Base-by-base conservation (phyloP, 2,113 vertebrate species). In the Serinus canaria region DNA sequence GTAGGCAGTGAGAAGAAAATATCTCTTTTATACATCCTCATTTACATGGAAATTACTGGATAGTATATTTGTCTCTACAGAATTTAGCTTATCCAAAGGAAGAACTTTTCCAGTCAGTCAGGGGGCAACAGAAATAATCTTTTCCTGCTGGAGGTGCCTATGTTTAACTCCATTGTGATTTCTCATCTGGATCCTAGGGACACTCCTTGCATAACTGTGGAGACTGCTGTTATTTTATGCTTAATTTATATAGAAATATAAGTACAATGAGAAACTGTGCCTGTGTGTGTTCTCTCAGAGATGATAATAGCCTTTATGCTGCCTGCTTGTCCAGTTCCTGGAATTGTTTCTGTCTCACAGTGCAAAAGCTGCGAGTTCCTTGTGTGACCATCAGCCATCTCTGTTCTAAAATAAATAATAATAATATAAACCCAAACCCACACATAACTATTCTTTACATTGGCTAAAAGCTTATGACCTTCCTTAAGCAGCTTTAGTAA, bases 1-100 rank as follows among this genome's bases (percentile, higher is more conserved):
- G 43, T 73, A 62, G 88, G 56, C 78, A 77, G 83, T 68, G 49
- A 62, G 62, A 95, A 63, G 60, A 87, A 95, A 87, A 69, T 70
- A 74, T 43, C 63, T 86, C 79, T 85, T 18, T 88, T 91, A 52
- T 75, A 31, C 60, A 85, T 90, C 60, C 55, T 97, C 90, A 93
- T 96, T 95, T 94, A 59, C 58, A 89, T 87, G 58, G 64, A 95
- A 96, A 97, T 95, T 92, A 47, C 87, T 70, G 66, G 43, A 74
- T 25, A 55, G 35, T 69, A 6, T 85, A 64, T 86, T 92, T 94
- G 22, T 92, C 91, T 85, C 88, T 85, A 41, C 63, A 82, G 92
- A 74, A 77, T 92, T 77, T 55, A 84, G 27, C n/a, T 80, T 72
- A 91, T 89, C 73, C 88, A 66, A 81, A 76, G 52, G 64, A 94